Conservation (phyloP, 2,113 vertebrate genomes). For the Tricholaema leucomelas region DNA sequence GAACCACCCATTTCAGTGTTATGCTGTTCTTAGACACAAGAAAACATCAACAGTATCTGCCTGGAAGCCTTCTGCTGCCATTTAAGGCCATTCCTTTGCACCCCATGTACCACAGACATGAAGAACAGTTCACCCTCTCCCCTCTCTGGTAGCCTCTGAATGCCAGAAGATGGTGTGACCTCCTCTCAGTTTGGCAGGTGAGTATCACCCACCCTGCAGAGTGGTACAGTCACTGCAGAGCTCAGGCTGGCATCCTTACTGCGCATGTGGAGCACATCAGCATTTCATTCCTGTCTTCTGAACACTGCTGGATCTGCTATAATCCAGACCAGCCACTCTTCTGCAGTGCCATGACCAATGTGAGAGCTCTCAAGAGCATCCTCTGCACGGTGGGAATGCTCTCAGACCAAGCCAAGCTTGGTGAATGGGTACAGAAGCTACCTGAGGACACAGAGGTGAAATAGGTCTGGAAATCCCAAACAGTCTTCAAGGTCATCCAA, state of each 20-base stretch:
- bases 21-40: not conserved
- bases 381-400: not conserved
- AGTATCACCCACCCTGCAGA: fast-evolving
- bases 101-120: not conserved
- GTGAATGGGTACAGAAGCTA: not conserved
- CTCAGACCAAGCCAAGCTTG: not conserved
- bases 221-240: not conserved
- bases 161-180: not conserved
- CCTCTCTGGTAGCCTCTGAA: not conserved
- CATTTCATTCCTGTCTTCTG: not conserved
- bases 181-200: not conserved
- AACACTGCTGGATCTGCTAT: not conserved
- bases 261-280: not conserved
- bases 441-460: not conserved
- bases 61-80: not conserved
- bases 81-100: conserved; percentile 1
- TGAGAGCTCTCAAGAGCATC: not conserved
- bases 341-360: not conserved
- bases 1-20: not conserved
- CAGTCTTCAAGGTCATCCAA: not conserved
- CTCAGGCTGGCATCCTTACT: not conserved
- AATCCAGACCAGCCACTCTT: not conserved
- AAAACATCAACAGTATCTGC: not conserved
- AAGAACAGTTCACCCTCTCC: not conserved
- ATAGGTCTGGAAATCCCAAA: not conserved